These are phyloP conservation scores for Troilus luridus DNA, from an alignment of 2,888 invertebrate genomes.

Conservation along the genomic window DNA sequence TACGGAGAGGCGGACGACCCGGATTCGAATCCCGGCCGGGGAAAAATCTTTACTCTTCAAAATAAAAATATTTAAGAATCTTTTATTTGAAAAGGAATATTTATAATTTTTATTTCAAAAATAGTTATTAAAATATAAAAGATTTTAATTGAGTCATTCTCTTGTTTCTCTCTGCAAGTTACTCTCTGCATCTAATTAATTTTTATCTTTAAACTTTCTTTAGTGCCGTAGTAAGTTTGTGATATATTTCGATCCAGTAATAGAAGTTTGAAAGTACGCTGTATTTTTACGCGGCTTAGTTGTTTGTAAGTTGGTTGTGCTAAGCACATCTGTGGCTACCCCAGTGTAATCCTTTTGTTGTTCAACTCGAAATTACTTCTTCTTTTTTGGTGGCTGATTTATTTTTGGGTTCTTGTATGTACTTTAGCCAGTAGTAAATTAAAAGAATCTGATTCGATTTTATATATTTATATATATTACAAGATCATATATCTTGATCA, in stretches of 20 bases:
- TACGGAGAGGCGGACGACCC: no score
- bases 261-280: neutral
- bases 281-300: slow-evolving; percentile 5
- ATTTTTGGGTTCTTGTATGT: neutral
- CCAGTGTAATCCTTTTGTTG: neutral
- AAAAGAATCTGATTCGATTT: no score
- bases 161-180: neutral
- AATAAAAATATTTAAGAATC: no score
- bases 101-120: no score
- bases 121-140: no score
- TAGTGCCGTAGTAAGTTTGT: neutral
- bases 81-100: no score
- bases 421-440: neutral
- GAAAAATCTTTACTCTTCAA: no score
- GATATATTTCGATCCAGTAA: neutral
- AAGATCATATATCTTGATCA: no score
- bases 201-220: neutral
- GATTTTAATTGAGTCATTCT: neutral
- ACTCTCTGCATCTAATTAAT: neutral
- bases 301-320: neutral
- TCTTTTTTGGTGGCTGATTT: neutral
- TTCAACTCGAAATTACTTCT: neutral
- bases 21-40: no score
- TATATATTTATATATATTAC: no score
- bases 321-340: neutral